Evolutionary conservation across 2,888 invertebrate species (phyloP), one percentile per base, ranked within the genome.

Genomic region (Caenorhabditis sulstoni): DNA sequence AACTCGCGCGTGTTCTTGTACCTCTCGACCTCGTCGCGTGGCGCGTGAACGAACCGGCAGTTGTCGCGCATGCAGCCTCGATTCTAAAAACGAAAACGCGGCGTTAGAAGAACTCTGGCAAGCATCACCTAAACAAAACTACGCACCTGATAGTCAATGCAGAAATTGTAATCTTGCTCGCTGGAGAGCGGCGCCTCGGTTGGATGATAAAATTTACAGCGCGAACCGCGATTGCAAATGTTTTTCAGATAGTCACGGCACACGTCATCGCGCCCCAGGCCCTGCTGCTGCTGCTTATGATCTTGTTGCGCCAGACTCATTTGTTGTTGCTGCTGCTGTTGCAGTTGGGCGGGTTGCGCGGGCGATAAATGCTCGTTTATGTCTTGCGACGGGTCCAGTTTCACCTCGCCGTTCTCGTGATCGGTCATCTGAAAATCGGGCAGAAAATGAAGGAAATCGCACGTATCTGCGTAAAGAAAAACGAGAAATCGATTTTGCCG

Each of bases 1-100:
- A 95, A 92, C 88, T 94, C 93, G 0, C 94, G 94, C 12, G 93
- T 94, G 59, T 92, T 92, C 84, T 94, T 93, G 88, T 93, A 94
- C 77, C 94, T 93, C 80, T 93, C 92, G 89, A 95, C 94, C 85
- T 94, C 94, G 87, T 94, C 93, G 18, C 94, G 92, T 0, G 93
- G 93, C 87, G 94, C 94, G 90, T 95, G 95, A 52, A 89, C 87
- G 73, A 87, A 89, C 74, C 91, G 91, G 85, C 92, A 92, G 74
- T 93, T 93, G 3, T 93, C 92, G 86, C 95, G 92, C n/a, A 93
- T 92, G 89, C 95, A 95, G 78, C 93, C 93, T 50, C 93, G 93
- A 90, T 95, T 95, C 91, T 88, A 81, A 70, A 88, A 83, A 7
- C 29, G 29, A 29, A n/a, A n/a, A n/a, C n/a, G n/a, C n/a, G n/a